Conservation (phyloP, 2,797 vertebrate species). For the Lepidocolaptes lacrymiger region DNA sequence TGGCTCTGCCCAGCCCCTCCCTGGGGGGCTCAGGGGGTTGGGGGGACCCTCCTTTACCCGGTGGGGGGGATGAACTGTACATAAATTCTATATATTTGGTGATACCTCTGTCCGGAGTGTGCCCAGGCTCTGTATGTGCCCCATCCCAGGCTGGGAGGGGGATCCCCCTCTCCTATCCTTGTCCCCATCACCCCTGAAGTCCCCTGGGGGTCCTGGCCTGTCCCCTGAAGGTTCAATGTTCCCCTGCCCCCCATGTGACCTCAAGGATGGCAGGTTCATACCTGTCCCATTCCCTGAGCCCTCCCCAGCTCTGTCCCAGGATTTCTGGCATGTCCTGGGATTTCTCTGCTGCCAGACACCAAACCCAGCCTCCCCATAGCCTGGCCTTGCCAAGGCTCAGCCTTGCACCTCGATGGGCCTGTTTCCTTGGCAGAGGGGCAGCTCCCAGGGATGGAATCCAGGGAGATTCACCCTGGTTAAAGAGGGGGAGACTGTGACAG, state of each 20-base stretch:
- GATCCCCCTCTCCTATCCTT: background rate
- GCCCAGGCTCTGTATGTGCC: background rate
- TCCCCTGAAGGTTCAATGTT: background rate
- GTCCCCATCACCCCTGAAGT: background rate
- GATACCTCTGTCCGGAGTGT: background rate
- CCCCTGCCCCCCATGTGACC: background rate
- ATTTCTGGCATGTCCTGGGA: background rate
- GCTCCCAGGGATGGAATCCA: background rate
- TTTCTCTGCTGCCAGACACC: background rate
- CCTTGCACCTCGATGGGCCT: background rate
- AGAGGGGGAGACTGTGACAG: background rate
- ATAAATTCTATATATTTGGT: slow-evolving; percentile 29
- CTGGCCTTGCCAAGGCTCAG: background rate
- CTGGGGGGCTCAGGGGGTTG: rapidly evolving
- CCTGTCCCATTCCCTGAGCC: background rate
- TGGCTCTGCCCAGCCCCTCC: background rate
- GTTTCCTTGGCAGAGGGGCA: background rate
- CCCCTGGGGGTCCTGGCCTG: background rate
- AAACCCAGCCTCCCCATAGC: background rate
- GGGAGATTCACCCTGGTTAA: background rate
- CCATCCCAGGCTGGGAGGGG: background rate
- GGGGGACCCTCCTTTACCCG: background rate
- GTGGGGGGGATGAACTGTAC: slow-evolving; percentile 45
- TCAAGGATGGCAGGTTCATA: rapidly evolving
- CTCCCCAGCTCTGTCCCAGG: background rate